A percentile compares a stretch with the other conserved stretches of the same genome.
Evolutionary conservation across 2,888 invertebrate species (phyloP).

Genomic region (Meliscaeva auricollis): DNA sequence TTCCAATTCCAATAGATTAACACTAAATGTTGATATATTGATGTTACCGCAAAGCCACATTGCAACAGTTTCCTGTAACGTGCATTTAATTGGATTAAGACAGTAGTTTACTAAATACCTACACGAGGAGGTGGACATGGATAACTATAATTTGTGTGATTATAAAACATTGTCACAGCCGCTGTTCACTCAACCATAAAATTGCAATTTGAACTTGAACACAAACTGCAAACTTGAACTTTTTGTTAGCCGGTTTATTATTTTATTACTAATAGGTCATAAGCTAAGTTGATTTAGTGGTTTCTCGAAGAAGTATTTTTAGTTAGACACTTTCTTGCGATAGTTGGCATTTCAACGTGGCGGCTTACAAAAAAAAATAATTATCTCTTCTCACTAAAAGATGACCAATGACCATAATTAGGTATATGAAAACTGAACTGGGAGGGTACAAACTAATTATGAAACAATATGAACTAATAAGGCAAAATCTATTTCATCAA

Average conservation of each 20-base stretch:
- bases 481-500: too few species aligned
- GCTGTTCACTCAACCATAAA: constrained; percentile 6
- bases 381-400: too few species aligned
- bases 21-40: neutral
- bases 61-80: constrained; percentile 29
- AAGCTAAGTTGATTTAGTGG: constrained; percentile 10
- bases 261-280: neutral
- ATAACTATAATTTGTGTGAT: constrained; percentile 2
- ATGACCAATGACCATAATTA: too few species aligned
- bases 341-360: too few species aligned
- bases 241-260: constrained; percentile 3
- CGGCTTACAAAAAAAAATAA: too few species aligned
- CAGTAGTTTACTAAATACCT: neutral
- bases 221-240: constrained; percentile 14
- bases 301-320: too few species aligned
- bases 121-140: neutral
- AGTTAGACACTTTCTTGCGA: too few species aligned
- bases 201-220: constrained; percentile 59
- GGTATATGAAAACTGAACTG: too few species aligned
- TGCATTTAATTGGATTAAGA: constrained; percentile 66
- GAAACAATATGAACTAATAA: too few species aligned
- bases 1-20: constrained; percentile 22
- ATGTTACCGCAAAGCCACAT: neutral
- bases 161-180: constrained; percentile 26
- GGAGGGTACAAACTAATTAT: too few species aligned